phyloP scores from a whole-genome alignment of 2,113 vertebrate genomes.

The Alosa alosa region DNA sequence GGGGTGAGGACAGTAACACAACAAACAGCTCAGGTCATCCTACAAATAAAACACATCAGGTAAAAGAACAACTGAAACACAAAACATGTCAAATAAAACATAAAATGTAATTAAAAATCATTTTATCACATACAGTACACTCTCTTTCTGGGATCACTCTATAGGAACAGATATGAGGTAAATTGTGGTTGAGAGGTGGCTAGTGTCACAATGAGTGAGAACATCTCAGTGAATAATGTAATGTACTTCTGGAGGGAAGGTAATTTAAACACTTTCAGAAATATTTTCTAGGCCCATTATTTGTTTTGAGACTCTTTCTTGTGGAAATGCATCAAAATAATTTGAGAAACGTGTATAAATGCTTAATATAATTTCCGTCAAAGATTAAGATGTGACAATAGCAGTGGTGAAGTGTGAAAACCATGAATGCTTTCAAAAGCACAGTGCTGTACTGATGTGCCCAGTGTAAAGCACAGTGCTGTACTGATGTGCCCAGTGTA shows the following conservation, averaged over 20 bases:
- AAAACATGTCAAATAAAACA: conserved; percentile 4
- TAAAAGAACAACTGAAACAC: conserved; percentile 24
- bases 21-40: not conserved
- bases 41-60: not conserved
- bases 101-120: conserved; percentile 18
- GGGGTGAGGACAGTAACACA: not conserved
- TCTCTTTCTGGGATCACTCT: not conserved
- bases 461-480: not conserved
- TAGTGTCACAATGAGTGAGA: not conserved
- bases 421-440: not conserved
- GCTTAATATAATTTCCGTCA: not conserved
- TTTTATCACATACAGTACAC: not conserved
- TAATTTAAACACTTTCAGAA: not conserved
- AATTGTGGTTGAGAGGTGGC: not conserved
- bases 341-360: not conserved
- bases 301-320: not conserved
- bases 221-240: not conserved
- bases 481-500: not conserved
- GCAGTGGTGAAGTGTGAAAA: not conserved
- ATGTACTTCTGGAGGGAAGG: not conserved
- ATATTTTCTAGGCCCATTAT: not conserved
- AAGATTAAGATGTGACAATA: not conserved
- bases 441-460: not conserved
- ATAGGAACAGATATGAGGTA: not conserved
- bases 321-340: not conserved